Percentiles rank a stretch among this genome's conserved stretches.
These are phyloP conservation scores for Panopea generosa DNA, from an alignment of 2,888 invertebrate species.

Conservation along the genomic window DNA sequence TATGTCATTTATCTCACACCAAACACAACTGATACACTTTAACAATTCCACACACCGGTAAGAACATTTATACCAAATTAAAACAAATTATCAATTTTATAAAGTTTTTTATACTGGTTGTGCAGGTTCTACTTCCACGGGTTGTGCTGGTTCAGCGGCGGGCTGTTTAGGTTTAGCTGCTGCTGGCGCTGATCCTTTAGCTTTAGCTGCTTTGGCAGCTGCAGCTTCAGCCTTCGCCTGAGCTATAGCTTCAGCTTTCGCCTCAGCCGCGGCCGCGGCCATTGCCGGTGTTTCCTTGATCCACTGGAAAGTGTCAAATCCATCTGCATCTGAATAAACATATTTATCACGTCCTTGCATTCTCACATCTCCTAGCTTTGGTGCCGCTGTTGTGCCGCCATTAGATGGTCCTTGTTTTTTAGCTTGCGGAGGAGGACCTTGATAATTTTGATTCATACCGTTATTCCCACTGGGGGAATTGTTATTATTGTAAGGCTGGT, in stretches of 20 bases:
- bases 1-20: too few relatives aligned
- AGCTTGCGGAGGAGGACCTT: too few relatives aligned
- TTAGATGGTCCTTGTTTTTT: too few relatives aligned
- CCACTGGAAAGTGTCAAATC: slow-evolving; percentile 46
- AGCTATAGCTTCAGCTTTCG: neutral
- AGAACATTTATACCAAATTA: too few relatives aligned
- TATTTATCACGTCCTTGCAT: slow-evolving; percentile 20
- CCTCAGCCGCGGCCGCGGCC: neutral
- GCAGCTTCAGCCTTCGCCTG: neutral
- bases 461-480: too few relatives aligned
- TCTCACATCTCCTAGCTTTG: slow-evolving; percentile 32
- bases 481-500: too few relatives aligned
- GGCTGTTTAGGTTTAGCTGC: neutral
- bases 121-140: too few relatives aligned
- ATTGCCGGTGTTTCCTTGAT: slow-evolving; percentile 22
- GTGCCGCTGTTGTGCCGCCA: slow-evolving; percentile 16
- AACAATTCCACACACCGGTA: too few relatives aligned
- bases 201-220: neutral
- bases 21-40: too few relatives aligned
- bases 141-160: neutral
- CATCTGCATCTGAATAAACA: slow-evolving; percentile 39
- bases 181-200: neutral
- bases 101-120: too few relatives aligned
- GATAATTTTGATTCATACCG: too few relatives aligned
- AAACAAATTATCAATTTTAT: too few relatives aligned